A percentile compares a stretch with the other conserved stretches of the same genome.
Evolutionary conservation across 2,113 vertebrate species (phyloP).

Genomic region (Plestiodon gilberti): DNA sequence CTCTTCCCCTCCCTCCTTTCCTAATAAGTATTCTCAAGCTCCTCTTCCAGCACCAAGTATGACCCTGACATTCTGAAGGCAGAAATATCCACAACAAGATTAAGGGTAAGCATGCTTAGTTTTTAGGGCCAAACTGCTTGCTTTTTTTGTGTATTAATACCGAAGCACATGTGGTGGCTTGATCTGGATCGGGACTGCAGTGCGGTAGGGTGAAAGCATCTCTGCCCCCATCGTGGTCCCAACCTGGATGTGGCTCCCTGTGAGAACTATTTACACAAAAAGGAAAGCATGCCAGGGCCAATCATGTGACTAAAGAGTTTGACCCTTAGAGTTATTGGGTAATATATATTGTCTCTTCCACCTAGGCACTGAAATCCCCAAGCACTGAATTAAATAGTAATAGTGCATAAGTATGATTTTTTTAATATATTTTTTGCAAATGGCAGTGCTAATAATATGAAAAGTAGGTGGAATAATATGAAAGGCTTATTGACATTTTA

Average conservation of each 20-base stretch:
- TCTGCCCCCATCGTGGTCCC: no score
- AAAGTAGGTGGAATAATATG: not conserved
- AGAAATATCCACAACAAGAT: constrained; percentile 87
- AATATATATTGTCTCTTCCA: not conserved
- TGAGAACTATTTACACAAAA: no score
- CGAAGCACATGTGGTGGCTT: no score
- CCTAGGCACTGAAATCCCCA: constrained; percentile 22
- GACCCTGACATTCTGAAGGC: constrained; percentile 89
- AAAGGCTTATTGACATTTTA: not conserved
- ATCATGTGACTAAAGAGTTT: no score
- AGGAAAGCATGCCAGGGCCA: no score
- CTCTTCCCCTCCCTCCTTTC: constrained; percentile 6
- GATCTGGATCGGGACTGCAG: no score
- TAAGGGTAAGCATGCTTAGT: constrained; percentile 79
- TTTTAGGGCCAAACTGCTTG: not conserved
- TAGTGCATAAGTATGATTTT: not conserved
- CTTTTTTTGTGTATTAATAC: no score
- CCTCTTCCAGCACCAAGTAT: constrained; percentile 88
- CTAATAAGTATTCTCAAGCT: constrained; percentile 83
- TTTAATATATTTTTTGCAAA: not conserved
- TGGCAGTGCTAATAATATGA: not conserved
- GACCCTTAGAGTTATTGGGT: not conserved
- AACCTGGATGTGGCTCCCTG: no score
- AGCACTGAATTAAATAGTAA: constrained; percentile 20
- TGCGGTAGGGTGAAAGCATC: no score